These are phyloP conservation scores for Morinoia aosen DNA, from an alignment of 2,888 invertebrate genomes.

Conservation along the genomic window DNA sequence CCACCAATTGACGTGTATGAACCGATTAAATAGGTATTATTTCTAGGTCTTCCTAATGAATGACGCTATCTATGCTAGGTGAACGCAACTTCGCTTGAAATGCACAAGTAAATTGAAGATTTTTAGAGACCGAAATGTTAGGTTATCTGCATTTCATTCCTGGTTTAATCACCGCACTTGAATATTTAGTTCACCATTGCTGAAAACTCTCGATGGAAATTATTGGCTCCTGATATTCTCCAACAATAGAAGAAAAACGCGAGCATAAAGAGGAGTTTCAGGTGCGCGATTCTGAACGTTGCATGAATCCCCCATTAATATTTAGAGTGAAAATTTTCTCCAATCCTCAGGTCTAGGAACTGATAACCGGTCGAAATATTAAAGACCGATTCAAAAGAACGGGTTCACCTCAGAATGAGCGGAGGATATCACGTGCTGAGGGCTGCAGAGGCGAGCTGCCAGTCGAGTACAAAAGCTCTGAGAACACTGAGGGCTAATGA, in stretches of 20 bases:
- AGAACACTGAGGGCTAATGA: slow-evolving; percentile 25
- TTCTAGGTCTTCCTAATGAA: no score
- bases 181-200: background rate
- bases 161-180: no score
- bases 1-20: no score
- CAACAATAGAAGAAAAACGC: background rate
- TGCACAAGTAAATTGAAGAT: no score
- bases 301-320: background rate
- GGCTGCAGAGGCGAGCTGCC: slow-evolving; percentile 23
- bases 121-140: no score
- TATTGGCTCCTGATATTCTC: background rate
- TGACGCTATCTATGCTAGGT: no score
- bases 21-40: no score
- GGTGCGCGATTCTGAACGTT: background rate
- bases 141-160: no score
- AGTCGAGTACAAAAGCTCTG: background rate
- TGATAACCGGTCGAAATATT: background rate
- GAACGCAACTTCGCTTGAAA: no score
- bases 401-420: background rate
- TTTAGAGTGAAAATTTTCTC: background rate
- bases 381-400: background rate
- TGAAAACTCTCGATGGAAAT: background rate
- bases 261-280: background rate
- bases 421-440: background rate
- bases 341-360: background rate